Base-by-base conservation (phyloP, 1,140 invertebrate genomes). In the Neodiprion pinetum region DNA sequence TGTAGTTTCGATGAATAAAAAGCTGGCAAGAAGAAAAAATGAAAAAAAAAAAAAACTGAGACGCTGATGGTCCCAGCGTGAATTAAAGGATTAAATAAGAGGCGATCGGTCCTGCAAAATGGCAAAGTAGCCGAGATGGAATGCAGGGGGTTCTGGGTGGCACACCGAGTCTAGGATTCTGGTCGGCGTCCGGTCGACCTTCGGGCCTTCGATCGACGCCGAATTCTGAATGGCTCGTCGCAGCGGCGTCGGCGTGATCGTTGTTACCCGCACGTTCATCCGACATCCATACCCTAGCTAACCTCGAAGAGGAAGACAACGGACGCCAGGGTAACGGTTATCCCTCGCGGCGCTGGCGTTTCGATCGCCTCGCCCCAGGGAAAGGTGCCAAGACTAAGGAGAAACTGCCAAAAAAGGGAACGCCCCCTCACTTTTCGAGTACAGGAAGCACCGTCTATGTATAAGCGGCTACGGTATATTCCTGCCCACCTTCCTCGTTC, bases 171-270 rank as follows among this genome's bases (percentile, higher is more conserved):
- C 28, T 40, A 40, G 28, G 28, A 40, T 40, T 40, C 5, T 5
- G 28, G 28, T 5, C 28, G 28, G 28, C 28, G 28, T 40, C 28
- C 28, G 28, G 1, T 12, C 53, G 53, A 61, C 53, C 53, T 61
- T 61, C 53, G 53, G 53, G n/a, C 53, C 53, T 61, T 61, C 53
- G 53, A 61, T 61, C 53, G 53, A 61, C 53, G 53, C 53, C 53
- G n/a, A 61, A 61, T 61, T 61, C 53, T 61, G 11, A 61, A 61
- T 61, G 53, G 53, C 53, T 40, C 28, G n/a, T 61, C 53, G 53
- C 3, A 9, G 53, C 9, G 28, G 53, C 53, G 53, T 61, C 53
- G 11, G 4, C n/a, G 28, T 40, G 2, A 5, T 40, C 28, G 28
- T 40, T 5, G 28, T 40, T 5, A 2, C 5, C 28, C 28, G 28